Evolutionary conservation across 2,888 invertebrate species (phyloP).

Genomic region (Chrysolina haemoptera): DNA sequence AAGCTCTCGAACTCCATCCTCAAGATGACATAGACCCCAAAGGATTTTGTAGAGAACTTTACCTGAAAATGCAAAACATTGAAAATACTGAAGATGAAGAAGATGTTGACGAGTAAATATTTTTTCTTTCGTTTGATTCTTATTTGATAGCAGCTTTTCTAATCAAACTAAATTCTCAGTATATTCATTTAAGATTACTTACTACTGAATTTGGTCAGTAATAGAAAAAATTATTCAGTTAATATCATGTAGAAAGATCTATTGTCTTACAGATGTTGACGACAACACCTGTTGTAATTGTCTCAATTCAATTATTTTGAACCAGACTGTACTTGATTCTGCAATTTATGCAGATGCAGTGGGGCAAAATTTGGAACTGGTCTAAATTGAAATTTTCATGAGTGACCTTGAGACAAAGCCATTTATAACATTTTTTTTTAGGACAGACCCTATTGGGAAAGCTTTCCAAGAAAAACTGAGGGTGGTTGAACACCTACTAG

Average conservation of each 20-base stretch:
- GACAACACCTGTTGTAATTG: no score
- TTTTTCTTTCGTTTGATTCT: no score
- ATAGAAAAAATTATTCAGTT: neutral
- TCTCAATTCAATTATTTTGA: no score
- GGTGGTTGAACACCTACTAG: conserved; percentile 71
- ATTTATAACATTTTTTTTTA: conserved; percentile 1
- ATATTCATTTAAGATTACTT: conserved; percentile 38
- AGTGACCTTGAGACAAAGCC: no score
- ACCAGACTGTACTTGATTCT: no score
- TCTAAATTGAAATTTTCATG: no score
- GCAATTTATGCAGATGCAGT: no score
- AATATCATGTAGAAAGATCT: no score
- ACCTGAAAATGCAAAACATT: conserved; percentile 72
- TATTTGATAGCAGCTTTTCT: no score
- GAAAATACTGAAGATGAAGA: conserved; percentile 69
- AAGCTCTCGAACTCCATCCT: conserved; percentile 71
- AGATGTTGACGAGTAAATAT: conserved; percentile 43
- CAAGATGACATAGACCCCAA: conserved; percentile 69
- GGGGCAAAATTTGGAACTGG: no score
- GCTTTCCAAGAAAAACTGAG: conserved; percentile 74
- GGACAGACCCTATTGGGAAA: conserved; percentile 25
- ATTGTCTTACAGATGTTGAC: no score
- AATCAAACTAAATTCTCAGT: no score
- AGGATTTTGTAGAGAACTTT: conserved; percentile 71
- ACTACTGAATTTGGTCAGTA: neutral